These are phyloP conservation scores for Notothenia coriiceps DNA, from an alignment of 2,113 vertebrate genomes.

Conservation along the genomic window DNA sequence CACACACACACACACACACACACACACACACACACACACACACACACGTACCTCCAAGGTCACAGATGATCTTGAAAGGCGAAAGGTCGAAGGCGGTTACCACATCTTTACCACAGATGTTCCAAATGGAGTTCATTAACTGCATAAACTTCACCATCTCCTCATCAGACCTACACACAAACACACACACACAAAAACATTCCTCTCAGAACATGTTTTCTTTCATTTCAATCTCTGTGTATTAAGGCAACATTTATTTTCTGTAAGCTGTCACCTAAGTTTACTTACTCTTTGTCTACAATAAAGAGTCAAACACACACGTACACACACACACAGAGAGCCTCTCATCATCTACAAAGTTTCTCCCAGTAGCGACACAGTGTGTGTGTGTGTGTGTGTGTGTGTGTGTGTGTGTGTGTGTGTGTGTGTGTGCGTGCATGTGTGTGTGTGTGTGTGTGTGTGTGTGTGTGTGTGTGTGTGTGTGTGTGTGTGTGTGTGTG, in stretches of 20 bases:
- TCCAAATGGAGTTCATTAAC: slow-evolving; percentile 91
- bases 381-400: slow-evolving; percentile 5
- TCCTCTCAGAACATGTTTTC: background rate
- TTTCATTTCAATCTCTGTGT: background rate
- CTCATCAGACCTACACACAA: slow-evolving; percentile 85
- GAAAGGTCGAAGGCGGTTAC: slow-evolving; percentile 90
- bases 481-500: slow-evolving; percentile 13
- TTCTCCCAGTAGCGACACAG: slow-evolving; percentile 44
- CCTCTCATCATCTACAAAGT: slow-evolving; percentile 34
- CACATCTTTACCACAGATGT: slow-evolving; percentile 87
- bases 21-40: slow-evolving; percentile 19
- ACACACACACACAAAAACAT: slow-evolving; percentile 37
- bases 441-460: background rate
- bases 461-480: slow-evolving; percentile 26
- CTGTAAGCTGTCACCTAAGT: slow-evolving; percentile 3
- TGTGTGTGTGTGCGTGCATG: background rate
- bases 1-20: background rate
- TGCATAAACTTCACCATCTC: slow-evolving; percentile 90
- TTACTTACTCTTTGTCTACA: slow-evolving; percentile 1
- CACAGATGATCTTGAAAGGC: slow-evolving; percentile 85
- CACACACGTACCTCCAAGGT: slow-evolving; percentile 88
- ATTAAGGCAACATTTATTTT: slow-evolving; percentile 25
- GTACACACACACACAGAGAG: background rate
- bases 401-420: background rate
- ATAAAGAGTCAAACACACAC: slow-evolving; percentile 1